phyloP scores from a whole-genome alignment of 2,113 vertebrate genomes.

The Oryzias woworae region DNA sequence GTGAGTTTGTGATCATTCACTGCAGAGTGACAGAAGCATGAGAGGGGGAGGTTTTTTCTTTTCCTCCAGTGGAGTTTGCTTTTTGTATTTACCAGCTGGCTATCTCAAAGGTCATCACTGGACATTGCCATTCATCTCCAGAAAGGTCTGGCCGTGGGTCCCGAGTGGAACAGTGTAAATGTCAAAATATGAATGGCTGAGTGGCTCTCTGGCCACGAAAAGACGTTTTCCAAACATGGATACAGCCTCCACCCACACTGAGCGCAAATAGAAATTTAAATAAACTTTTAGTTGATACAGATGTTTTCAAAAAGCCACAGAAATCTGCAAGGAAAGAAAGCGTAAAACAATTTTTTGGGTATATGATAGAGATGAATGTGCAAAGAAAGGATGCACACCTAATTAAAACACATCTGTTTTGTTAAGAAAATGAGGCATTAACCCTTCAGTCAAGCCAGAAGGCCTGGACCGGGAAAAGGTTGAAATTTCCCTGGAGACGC shows the following conservation, averaged over 20 bases:
- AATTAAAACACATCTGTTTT: slow-evolving; percentile 17
- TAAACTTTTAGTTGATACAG: no score
- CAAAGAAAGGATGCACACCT: no score
- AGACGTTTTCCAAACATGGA: slow-evolving; percentile 13
- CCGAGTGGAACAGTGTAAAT: slow-evolving; percentile 53
- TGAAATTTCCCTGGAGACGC: slow-evolving; percentile 59
- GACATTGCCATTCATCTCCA: slow-evolving; percentile 43
- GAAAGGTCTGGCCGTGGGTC: slow-evolving; percentile 28
- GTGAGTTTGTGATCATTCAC: neutral
- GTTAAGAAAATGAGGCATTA: slow-evolving; percentile 9
- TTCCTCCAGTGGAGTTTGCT: neutral
- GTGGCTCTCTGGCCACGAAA: slow-evolving; percentile 19
- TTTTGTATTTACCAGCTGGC: slow-evolving; percentile 39
- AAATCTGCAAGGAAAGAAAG: neutral
- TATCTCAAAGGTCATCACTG: slow-evolving; percentile 54
- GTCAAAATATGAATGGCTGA: slow-evolving; percentile 51
- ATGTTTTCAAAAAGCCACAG: no score
- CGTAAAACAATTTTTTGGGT: neutral
- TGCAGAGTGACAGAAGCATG: slow-evolving; percentile 8
- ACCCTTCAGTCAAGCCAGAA: slow-evolving; percentile 36
- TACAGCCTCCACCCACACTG: neutral
- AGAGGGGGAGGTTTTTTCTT: neutral
- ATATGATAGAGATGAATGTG: neutral
- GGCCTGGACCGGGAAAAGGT: slow-evolving; percentile 42
- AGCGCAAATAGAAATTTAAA: no score